Base-by-base conservation (phyloP, 1,140 invertebrate species). In the Choristoneura fumiferana region DNA sequence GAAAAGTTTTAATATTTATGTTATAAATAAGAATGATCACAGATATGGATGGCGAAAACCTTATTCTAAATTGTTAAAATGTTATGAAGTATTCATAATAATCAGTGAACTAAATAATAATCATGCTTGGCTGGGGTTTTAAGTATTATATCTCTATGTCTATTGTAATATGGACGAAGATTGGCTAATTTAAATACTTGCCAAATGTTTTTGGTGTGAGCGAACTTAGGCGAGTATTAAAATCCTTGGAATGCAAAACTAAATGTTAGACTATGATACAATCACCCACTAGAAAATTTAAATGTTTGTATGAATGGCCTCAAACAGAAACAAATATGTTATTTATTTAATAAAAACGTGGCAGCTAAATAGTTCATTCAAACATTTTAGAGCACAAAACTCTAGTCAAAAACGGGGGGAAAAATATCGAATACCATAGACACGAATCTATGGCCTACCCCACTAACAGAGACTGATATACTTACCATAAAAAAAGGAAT, bases 171-270 rank as follows among this genome's bases (percentile, higher is more conserved):
- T 53, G 29, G 58, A 37, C 55, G 38, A 13, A n/a, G 1, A 52
- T 67, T 67, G 71, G 71, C 74, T 71, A 67, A 71, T 66, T 67
- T 58, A 57, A 62, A 37, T 65, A 78, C 73, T 82, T 81, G 74
- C 76, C 74, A 80, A 80, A 77, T 71, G 57, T 59, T 65, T 62
- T 69, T 70, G 77, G 77, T 83, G 78, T 78, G 82, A 78, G 67
- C 74, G 76, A 78, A 62, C n/a, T 12, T 49, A 3, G 2, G 6
- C 22, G 22, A 29, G 22, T 29, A 29, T 2, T n/a, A 6, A 29
- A 29, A 29, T 29, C 22, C 22, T 29, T 29, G n/a, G n/a, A n/a
- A 29, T 29, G 22, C 2, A 29, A 29, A 29, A 29, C 22, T 29
- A n/a, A n/a, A n/a, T n/a, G n/a, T n/a, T n/a, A n/a, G n/a, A n/a